phyloP scores from a whole-genome alignment of 1,140 invertebrate species.

The Apis laboriosa region DNA sequence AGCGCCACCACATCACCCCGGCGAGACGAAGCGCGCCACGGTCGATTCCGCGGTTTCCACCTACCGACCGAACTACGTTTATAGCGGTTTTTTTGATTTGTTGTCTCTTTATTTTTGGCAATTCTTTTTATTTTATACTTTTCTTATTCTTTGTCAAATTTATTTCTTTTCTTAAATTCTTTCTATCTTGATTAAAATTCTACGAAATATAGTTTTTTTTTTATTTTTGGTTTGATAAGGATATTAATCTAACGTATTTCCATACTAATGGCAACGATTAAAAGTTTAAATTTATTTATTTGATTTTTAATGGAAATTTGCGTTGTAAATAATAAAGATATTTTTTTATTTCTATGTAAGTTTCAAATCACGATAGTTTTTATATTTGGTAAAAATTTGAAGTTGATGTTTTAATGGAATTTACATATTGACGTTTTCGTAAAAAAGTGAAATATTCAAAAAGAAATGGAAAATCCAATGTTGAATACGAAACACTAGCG shows the following conservation, averaged over 20 bases:
- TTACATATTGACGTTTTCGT: not conserved
- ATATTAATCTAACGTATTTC: no score
- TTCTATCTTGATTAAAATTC: no score
- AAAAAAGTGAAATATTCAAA: not conserved
- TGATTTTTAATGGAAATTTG: no score
- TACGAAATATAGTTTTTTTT: no score
- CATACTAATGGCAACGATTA: no score
- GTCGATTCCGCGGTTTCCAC: constrained; percentile 71
- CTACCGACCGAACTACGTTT: constrained; percentile 32
- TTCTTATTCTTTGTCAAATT: no score
- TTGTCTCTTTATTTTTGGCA: not conserved
- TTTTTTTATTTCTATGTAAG: not conserved
- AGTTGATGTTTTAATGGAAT: rapidly evolving
- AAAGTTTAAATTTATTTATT: no score
- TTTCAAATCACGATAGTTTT: not conserved
- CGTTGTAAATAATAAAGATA: no score
- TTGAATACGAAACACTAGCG: constrained; percentile 59
- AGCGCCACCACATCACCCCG: constrained; percentile 60
- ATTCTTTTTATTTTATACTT: not conserved
- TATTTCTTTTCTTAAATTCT: no score
- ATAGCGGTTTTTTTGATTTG: constrained; percentile 16
- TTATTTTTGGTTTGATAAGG: no score
- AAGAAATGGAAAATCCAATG: constrained; percentile 49
- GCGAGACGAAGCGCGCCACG: constrained; percentile 60
- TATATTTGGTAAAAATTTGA: no score